Evolutionary conservation across 2,113 vertebrate species (phyloP).

Genomic region (Amblyornis subalaris): DNA sequence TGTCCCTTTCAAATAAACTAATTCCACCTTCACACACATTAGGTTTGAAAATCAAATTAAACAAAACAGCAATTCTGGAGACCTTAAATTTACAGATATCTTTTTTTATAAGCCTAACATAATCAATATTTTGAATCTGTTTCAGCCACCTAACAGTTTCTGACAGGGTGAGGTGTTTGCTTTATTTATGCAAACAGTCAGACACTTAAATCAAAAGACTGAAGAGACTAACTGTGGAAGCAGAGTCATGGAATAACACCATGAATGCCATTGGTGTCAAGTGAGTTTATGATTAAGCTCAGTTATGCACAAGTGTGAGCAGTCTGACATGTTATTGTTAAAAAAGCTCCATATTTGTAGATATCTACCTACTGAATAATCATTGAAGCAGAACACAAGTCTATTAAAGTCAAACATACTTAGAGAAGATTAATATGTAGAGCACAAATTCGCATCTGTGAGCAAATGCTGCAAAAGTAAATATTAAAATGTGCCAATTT

Average conservation of each 20-base stretch:
- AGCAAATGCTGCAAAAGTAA: not conserved
- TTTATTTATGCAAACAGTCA: not conserved
- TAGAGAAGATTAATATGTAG: not conserved
- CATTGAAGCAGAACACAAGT: not conserved
- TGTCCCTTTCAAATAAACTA: not conserved
- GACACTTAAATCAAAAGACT: not conserved
- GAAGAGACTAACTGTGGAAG: not conserved
- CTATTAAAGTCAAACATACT: conserved; percentile 1
- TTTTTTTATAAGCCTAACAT: not conserved
- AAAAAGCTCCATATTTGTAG: not conserved
- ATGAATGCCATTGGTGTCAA: not conserved
- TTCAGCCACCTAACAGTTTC: not conserved
- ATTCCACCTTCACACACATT: not conserved
- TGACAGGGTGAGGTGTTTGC: not conserved
- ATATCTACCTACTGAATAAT: not conserved
- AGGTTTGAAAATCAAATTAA: not conserved
- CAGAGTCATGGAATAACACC: not conserved
- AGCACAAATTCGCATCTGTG: not conserved
- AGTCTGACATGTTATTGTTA: not conserved
- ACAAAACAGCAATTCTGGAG: not conserved
- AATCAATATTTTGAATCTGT: not conserved
- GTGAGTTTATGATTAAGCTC: not conserved
- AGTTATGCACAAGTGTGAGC: not conserved
- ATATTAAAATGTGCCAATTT: not conserved
- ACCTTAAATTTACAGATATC: not conserved